Base-by-base conservation (phyloP, 2,113 vertebrate species). In the Tragulus kanchil region DNA sequence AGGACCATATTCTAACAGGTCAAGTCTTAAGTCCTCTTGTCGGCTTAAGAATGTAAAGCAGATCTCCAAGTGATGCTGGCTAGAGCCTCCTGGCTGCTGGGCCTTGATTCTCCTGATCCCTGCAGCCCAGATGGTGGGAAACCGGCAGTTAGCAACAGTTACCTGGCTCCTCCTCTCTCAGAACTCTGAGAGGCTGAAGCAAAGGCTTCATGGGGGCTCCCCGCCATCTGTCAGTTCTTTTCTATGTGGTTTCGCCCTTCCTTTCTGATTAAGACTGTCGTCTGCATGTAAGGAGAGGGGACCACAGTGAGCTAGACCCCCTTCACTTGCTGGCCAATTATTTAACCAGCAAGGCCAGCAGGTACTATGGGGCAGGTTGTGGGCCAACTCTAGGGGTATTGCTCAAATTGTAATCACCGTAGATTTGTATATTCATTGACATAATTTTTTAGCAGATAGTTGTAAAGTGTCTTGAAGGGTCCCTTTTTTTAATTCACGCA, bases 131-230 rank as follows among this genome's bases (percentile, higher is more conserved):
- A 25, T 36, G 23, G 17, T 17, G 12, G 85, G 56, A 4, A 85
- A 93, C 92, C 4, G 90, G 81, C 96, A 97, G 95, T 87, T 95
- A 85, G 92, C 73, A 79, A 48, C 94, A 92, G 95, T 95, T 93
- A 95, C 78, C 93, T 84, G 78, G 52, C 42, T 92, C 42, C 71
- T 93, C 42, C 79, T 75, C 65, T 15, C 42, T 96, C 62, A 92
- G 97, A 96, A 96, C 85, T 25, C 0, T 42, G 62, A 26, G 28
- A 92, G 50, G 45, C 36, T 26, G 50, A 78, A 28, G 79, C 31
- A 56, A 75, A 79, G 79, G 25, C 31, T 36, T 14, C 7, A 1
- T 2, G 83, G 87, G 90, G 19, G 11, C 36, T 81, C 36, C n/a
- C 28, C 25, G n/a, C 78, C 54, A 15, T 61, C 42, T 3, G 54